These are phyloP conservation scores for Sericinus montela DNA, from an alignment of 2,888 invertebrate genomes.

Conservation along the genomic window DNA sequence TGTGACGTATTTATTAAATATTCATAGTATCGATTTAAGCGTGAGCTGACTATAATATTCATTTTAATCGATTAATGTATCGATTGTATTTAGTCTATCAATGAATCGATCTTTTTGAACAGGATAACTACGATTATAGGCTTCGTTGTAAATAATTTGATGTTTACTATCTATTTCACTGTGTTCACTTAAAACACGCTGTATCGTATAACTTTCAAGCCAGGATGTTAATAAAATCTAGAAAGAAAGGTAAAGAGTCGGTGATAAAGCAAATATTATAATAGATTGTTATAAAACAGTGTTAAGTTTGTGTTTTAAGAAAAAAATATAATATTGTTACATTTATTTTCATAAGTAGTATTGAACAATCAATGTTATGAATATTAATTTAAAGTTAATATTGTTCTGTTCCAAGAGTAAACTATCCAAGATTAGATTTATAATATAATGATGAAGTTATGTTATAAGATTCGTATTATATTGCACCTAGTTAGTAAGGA, in stretches of 20 bases:
- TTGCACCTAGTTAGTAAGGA: slow-evolving; percentile 69
- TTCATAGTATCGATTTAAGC: not conserved
- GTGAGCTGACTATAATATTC: not conserved
- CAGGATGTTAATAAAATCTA: not conserved
- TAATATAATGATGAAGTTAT: slow-evolving; percentile 42
- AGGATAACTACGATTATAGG: not conserved
- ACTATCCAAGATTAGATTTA: slow-evolving; percentile 35
- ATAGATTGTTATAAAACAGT: slow-evolving; percentile 19
- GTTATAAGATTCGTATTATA: slow-evolving; percentile 59
- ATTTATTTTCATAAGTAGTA: slow-evolving; percentile 32
- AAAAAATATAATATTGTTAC: slow-evolving; percentile 27
- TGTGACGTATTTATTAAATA: not conserved
- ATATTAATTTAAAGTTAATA: slow-evolving; percentile 29
- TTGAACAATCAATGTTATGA: slow-evolving; percentile 34
- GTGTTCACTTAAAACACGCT: too few species aligned
- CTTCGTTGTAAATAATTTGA: too few species aligned
- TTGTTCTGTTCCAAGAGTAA: slow-evolving; percentile 38
- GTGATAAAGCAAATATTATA: not conserved
- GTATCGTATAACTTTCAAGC: too few species aligned
- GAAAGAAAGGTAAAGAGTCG: slow-evolving; percentile 10
- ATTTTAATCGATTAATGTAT: too few species aligned
- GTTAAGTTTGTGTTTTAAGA: slow-evolving; percentile 29
- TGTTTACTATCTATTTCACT: too few species aligned
- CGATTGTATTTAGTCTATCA: not conserved
- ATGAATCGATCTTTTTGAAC: not conserved